A percentile compares a stretch with the other conserved stretches of the same genome.
Conservation (phyloP, 2,113 vertebrate genomes). For the Rostratula benghalensis region DNA sequence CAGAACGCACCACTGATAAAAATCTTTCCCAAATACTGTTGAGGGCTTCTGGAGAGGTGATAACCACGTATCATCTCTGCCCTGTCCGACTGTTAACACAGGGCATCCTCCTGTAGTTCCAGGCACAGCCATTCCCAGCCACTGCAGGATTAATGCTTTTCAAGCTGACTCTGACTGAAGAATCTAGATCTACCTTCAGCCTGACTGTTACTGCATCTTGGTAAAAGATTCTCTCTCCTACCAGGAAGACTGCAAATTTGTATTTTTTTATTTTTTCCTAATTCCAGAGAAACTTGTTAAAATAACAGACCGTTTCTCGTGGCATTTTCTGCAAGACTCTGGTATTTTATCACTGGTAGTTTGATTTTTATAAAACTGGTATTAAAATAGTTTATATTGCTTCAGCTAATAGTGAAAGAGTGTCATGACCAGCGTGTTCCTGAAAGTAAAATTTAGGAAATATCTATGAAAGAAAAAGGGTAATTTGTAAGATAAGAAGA, state of each 20-base stretch:
- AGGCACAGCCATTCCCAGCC: neutral
- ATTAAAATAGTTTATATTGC: slow-evolving; percentile 53
- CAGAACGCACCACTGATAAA: neutral
- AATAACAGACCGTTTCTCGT: slow-evolving; percentile 53
- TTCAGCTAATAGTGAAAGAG: slow-evolving; percentile 36
- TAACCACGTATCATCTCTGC: neutral
- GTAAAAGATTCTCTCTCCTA: slow-evolving; percentile 35
- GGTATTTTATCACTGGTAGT: slow-evolving; percentile 57
- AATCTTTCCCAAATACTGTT: neutral
- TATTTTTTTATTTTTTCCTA: neutral
- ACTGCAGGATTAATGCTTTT: neutral
- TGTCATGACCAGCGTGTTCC: slow-evolving; percentile 47
- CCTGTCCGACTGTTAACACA: neutral
- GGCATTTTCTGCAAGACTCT: slow-evolving; percentile 56
- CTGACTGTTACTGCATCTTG: neutral
- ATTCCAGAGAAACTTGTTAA: slow-evolving; percentile 36
- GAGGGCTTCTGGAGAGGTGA: neutral
- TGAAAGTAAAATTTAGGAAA: slow-evolving; percentile 72
- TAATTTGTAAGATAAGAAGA: slow-evolving; percentile 74
- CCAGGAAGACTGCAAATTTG: neutral
- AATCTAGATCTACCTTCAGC: slow-evolving; percentile 18
- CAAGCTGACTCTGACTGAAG: neutral
- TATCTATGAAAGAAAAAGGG: slow-evolving; percentile 65
- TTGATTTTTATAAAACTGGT: slow-evolving; percentile 55
- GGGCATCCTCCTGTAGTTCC: neutral